Base-by-base conservation (phyloP, 2,888 invertebrate genomes). In the Microctonus aethiopoides region DNA sequence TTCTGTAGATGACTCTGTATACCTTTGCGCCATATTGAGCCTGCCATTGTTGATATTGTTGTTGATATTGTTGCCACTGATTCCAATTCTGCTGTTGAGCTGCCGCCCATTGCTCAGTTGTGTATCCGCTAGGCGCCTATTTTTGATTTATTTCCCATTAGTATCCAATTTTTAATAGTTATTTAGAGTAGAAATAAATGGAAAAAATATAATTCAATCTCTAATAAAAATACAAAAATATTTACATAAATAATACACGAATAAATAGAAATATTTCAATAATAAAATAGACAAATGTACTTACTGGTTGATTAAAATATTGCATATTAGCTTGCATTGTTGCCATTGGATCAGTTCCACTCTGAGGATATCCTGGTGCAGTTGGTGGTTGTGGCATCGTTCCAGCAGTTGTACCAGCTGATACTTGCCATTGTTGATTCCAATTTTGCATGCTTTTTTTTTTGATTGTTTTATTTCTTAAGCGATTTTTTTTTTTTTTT, bases 41-140 rank as follows among this genome's bases (percentile, higher is more conserved):
- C 82, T 93, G 93, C 93, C 93, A 93, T 78, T 92, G 92, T 61
- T 91, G 90, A 86, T 93, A 93, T 79, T 93, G 93, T 76, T 92
- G 92, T 79, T 93, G 92, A 93, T 93, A 93, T 77, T 93, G 92
- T 10, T 91, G 90, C 91, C 93, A 92, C 77, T 93, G 92, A 75
- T 91, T 90, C 90, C 92, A 92, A 80, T 91, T 92, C 83, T 92
- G 92, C 77, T 92, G 92, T 80, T 92, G 92, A 86, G 91, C 88
- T 76, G 90, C 87, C 54, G 91, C 88, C 92, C 92, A 92, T 84
- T 92, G 92, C 77, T 92, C 92, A 54, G 90, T 86, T 6, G 91
- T 90, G 75, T 90, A 92, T 22, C 86, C 86, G 71, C 80, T 86
- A 29, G 86, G 86, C 68, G 86, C 81, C 86, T 86, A 74, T 54